A percentile compares a stretch with the other conserved stretches of the same genome.
Conservation (phyloP, 1,140 invertebrate species). For the Amyelois transitella region DNA sequence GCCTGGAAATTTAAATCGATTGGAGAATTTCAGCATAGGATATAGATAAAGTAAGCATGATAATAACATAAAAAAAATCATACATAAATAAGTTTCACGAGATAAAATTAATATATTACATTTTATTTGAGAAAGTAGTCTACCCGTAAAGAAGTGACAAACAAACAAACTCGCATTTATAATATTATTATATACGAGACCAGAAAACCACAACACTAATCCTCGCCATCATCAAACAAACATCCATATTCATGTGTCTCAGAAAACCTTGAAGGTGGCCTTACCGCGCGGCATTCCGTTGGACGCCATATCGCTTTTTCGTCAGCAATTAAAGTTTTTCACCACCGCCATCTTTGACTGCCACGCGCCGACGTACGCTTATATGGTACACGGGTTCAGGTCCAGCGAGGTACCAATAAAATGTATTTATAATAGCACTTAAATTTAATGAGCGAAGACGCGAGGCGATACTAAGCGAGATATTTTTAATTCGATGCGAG, state of each 20-base stretch:
- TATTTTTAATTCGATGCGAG: no score
- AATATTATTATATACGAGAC: no score
- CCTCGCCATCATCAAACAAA: constrained; percentile 28
- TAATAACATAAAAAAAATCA: background rate
- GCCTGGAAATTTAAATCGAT: no score
- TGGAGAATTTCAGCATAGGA: no score
- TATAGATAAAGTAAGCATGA: background rate
- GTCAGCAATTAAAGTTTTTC: constrained; percentile 58
- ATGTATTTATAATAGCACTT: no score
- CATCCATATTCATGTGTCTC: constrained; percentile 62
- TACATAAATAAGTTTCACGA: background rate
- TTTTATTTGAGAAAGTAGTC: background rate
- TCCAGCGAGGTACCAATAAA: no score
- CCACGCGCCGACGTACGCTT: no score
- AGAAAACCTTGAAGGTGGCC: constrained; percentile 62
- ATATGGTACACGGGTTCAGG: no score
- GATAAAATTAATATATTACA: background rate
- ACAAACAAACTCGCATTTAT: background rate
- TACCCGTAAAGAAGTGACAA: background rate
- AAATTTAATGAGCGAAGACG: no score
- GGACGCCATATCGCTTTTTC: constrained; percentile 53
- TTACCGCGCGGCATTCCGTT: constrained; percentile 44
- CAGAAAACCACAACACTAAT: background rate
- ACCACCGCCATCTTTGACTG: constrained; percentile 30
- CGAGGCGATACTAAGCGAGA: no score